Percentiles rank a stretch among this genome's conserved stretches.
These are phyloP conservation scores for Chaunax sp. DNA, from an alignment of 2,797 vertebrate genomes.

Conservation along the genomic window DNA sequence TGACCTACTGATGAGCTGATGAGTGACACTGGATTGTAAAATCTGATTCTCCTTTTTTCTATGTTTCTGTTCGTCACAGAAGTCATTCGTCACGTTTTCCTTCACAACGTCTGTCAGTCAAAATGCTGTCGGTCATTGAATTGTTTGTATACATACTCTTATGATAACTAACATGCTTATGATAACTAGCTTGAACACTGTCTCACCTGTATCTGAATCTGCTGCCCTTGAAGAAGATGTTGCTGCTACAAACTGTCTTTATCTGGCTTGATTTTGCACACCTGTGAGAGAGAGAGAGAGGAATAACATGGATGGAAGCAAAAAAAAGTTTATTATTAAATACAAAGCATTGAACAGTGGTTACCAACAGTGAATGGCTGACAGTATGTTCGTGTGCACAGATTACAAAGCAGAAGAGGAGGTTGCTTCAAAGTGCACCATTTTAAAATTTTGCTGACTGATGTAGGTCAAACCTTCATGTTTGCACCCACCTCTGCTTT, in stretches of 20 bases:
- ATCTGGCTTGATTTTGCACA: slow-evolving; percentile 99
- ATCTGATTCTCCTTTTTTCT: neutral
- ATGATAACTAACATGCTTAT: too few species aligned
- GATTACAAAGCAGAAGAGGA: neutral
- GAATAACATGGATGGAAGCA: slow-evolving; percentile 5
- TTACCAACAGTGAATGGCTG: neutral
- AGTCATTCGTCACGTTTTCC: neutral
- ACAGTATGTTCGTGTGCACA: neutral
- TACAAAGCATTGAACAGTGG: neutral
- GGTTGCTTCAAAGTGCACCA: neutral
- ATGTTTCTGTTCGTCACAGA: neutral
- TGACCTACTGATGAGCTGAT: too few species aligned
- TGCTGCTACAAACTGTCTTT: slow-evolving; percentile 97
- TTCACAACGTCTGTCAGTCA: neutral
- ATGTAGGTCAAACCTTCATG: slow-evolving; percentile 31
- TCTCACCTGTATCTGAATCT: slow-evolving; percentile 96
- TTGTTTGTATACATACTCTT: neutral
- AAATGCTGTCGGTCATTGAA: neutral
- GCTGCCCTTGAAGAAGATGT: slow-evolving; percentile 99
- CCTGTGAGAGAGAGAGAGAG: slow-evolving; percentile 74
- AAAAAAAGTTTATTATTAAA: neutral
- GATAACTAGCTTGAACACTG: too few species aligned
- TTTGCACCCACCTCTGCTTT: slow-evolving; percentile 28
- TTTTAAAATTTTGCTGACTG: slow-evolving; percentile 15
- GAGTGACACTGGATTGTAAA: too few species aligned